These are phyloP conservation scores for Gymnoscelis rufifasciata DNA, from an alignment of 2,888 invertebrate genomes.

Conservation along the genomic window DNA sequence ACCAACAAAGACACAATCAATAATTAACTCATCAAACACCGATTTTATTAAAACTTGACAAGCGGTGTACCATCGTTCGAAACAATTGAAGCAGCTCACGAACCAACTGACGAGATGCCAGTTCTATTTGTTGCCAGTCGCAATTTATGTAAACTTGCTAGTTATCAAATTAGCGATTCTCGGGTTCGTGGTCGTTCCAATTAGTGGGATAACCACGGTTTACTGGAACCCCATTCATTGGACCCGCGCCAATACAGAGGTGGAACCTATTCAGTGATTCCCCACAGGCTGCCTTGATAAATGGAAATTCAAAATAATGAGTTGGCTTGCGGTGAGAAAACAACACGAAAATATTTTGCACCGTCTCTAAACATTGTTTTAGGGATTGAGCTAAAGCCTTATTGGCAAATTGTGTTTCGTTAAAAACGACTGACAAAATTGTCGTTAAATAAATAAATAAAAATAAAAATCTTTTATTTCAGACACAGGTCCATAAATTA, in stretches of 20 bases:
- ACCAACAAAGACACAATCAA: no score
- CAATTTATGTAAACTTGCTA: constrained; percentile 40
- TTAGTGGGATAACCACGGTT: constrained; percentile 43
- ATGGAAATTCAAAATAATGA: constrained; percentile 23
- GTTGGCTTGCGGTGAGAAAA: constrained; percentile 19
- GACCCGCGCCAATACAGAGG: constrained; percentile 34
- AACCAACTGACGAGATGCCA: constrained; percentile 16
- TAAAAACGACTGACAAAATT: no score
- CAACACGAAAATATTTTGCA: constrained; percentile 3
- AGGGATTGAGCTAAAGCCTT: neutral
- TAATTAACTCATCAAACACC: neutral
- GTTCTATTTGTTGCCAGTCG: constrained; percentile 26
- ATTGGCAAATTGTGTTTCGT: no score
- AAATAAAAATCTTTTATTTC: no score
- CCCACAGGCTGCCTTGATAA: constrained; percentile 20
- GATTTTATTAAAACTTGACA: constrained; percentile 8
- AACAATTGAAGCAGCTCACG: constrained; percentile 14
- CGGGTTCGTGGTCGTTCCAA: constrained; percentile 46
- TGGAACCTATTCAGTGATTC: constrained; percentile 29
- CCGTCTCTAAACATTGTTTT: neutral
- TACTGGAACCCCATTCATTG: constrained; percentile 40
- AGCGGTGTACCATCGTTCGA: no score
- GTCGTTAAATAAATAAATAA: no score
- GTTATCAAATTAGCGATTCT: constrained; percentile 52
- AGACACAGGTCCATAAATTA: no score